Evolutionary conservation across 2,797 vertebrate genomes (phyloP).

Genomic region (Lophotriccus pileatus): DNA sequence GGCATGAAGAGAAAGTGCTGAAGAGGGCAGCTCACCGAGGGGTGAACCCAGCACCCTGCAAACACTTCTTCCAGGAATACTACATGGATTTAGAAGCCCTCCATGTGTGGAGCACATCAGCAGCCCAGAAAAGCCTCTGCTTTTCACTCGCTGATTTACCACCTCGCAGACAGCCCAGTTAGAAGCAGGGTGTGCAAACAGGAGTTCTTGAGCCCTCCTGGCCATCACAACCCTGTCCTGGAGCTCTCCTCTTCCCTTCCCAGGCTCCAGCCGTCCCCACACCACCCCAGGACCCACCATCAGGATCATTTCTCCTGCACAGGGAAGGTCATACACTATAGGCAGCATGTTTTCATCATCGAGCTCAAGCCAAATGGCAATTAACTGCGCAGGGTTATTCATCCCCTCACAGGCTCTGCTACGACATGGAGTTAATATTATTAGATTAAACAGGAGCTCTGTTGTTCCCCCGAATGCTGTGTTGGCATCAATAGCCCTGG

Average conservation of each 20-base stretch:
- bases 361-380: background rate
- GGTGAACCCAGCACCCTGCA: background rate
- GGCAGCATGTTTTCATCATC: background rate
- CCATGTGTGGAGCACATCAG: accelerated
- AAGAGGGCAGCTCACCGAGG: background rate
- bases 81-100: accelerated
- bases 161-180: background rate
- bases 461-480: background rate
- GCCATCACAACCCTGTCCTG: background rate
- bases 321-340: background rate
- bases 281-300: background rate
- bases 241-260: background rate
- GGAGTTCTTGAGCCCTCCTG: background rate
- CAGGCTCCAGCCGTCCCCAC: background rate
- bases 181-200: background rate
- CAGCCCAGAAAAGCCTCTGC: background rate
- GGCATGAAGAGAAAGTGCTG: accelerated
- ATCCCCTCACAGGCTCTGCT: background rate
- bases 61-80: accelerated
- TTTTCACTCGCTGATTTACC: background rate
- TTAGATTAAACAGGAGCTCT: background rate
- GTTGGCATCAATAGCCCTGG: background rate
- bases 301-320: background rate
- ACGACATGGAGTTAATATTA: background rate
- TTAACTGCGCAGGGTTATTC: background rate